Conservation (phyloP, 1,140 invertebrate species). For the Platorchestia sp. region DNA sequence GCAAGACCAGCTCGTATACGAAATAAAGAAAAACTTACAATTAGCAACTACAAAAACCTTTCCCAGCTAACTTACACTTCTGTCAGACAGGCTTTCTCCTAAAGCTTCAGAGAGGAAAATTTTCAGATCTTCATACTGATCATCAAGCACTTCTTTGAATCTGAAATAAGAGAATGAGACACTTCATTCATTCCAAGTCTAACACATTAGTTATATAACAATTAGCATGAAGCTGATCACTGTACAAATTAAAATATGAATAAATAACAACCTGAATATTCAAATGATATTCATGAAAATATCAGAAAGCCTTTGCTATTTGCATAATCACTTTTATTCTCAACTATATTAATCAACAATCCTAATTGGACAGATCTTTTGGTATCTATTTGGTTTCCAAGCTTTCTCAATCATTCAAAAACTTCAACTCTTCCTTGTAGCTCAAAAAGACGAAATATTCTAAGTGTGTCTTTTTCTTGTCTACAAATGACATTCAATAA, state of each 20-base stretch:
- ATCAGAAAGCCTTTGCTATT: too few relatives aligned
- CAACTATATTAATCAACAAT: too few relatives aligned
- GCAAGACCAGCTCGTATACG: neutral
- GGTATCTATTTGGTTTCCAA: too few relatives aligned
- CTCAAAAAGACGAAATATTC: too few relatives aligned
- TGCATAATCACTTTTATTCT: too few relatives aligned
- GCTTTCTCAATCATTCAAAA: too few relatives aligned
- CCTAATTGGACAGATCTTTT: too few relatives aligned
- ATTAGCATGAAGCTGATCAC: neutral
- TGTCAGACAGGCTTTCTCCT: constrained; percentile 66
- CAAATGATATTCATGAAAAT: too few relatives aligned
- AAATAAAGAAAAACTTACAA: neutral
- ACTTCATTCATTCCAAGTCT: neutral
- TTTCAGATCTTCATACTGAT: constrained; percentile 83
- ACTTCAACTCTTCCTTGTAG: too few relatives aligned
- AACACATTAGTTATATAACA: neutral
- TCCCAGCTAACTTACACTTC: constrained; percentile 16
- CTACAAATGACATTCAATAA: too few relatives aligned
- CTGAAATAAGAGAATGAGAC: constrained; percentile 57
- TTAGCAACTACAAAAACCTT: too few relatives aligned
- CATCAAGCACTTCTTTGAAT: constrained; percentile 85
- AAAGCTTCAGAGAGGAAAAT: constrained; percentile 76
- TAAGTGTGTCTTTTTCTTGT: too few relatives aligned
- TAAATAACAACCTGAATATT: neutral
- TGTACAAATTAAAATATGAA: neutral